Percentiles rank a stretch among this genome's conserved stretches.
Evolutionary conservation across 1,140 invertebrate species (phyloP).

Genomic region (Drosophila kepulauana): DNA sequence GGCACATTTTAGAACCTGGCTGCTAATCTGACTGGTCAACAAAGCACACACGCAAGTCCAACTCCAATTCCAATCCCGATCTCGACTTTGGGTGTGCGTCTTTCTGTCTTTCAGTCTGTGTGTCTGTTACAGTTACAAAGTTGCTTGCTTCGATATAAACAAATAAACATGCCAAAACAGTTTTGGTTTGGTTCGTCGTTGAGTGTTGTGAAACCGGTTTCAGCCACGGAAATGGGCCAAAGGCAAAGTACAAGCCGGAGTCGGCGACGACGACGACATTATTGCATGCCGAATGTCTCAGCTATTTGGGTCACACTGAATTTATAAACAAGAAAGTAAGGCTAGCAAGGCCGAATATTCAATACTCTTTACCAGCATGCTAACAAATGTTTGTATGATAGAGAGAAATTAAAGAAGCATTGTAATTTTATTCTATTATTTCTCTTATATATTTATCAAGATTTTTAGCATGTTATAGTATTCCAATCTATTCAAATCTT

Average conservation of each 20-base stretch:
- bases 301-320: constrained; percentile 61
- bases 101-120: constrained; percentile 40
- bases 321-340: constrained; percentile 1
- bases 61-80: constrained; percentile 38
- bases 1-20: constrained; percentile 66
- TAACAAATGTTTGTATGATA: too few relatives aligned
- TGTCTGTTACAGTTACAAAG: constrained; percentile 71
- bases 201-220: constrained; percentile 36
- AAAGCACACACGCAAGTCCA: constrained; percentile 31
- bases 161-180: constrained; percentile 57
- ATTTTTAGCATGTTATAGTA: too few relatives aligned
- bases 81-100: constrained; percentile 16
- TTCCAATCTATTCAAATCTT: too few relatives aligned
- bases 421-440: too few relatives aligned
- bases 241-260: constrained; percentile 46
- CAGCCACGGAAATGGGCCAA: constrained; percentile 50
- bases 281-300: constrained; percentile 51
- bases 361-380: not conserved
- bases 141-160: constrained; percentile 57
- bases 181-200: constrained; percentile 37
- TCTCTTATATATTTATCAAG: too few relatives aligned
- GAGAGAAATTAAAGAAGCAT: too few relatives aligned
- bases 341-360: not conserved
- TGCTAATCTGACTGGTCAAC: constrained; percentile 77
- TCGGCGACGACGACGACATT: constrained; percentile 21